Percentiles rank a stretch among this genome's conserved stretches.
Evolutionary conservation across 2,113 vertebrate genomes (phyloP).

Genomic region (Sprattus sprattus): DNA sequence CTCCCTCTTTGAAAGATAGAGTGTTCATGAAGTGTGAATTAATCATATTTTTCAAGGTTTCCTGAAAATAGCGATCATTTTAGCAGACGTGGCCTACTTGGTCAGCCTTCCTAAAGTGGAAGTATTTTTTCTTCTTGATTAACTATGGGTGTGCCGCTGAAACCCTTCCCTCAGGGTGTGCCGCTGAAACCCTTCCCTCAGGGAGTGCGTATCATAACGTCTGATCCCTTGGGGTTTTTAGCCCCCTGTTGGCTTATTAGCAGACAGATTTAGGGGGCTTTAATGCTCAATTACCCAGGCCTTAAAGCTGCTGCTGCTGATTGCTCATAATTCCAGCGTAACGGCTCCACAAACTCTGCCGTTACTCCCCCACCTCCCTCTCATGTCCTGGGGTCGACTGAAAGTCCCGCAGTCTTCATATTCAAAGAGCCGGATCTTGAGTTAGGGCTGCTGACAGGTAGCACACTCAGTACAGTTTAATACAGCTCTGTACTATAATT

Average conservation of each 20-base stretch:
- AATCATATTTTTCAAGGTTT: conserved; percentile 1
- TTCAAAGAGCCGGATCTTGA: background rate
- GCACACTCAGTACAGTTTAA: background rate
- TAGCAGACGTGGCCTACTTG: background rate
- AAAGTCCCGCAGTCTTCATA: background rate
- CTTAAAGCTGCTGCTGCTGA: conserved; percentile 7
- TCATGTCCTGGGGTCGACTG: background rate
- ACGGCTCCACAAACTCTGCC: background rate
- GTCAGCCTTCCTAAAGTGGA: background rate
- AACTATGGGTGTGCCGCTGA: conserved; percentile 1
- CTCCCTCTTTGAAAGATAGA: background rate
- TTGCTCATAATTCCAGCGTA: conserved; percentile 26
- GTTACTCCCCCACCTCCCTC: background rate
- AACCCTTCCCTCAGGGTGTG: background rate
- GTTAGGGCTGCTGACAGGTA: background rate
- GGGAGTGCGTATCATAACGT: conserved; percentile 7
- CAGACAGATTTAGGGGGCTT: conserved; percentile 44
- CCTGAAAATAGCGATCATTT: background rate
- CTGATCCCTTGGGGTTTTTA: conserved; percentile 23
- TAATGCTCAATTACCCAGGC: conserved; percentile 35
- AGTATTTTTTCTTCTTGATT: background rate
- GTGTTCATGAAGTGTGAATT: background rate
- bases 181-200: background rate
- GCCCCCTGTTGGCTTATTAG: conserved; percentile 7
- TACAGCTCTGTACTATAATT: background rate